phyloP scores from a whole-genome alignment of 2,797 vertebrate species.

The Anniella stebbinsi region DNA sequence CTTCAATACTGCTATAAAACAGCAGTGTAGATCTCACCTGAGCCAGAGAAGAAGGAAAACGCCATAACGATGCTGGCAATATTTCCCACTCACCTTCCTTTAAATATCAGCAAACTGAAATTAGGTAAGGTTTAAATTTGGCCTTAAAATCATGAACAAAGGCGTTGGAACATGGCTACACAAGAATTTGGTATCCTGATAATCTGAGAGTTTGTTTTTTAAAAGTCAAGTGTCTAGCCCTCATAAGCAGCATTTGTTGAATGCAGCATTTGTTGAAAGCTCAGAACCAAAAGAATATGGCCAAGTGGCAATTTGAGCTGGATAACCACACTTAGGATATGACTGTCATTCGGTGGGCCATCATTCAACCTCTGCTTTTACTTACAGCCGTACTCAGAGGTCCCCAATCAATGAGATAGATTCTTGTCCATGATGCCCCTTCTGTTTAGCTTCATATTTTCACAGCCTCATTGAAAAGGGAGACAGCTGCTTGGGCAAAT shows the following conservation, averaged over 20 bases:
- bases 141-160: background rate
- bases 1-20: too few relatives aligned
- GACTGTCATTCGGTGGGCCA: background rate
- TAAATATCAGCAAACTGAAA: background rate
- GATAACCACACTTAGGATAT: background rate
- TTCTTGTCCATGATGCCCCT: background rate
- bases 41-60: background rate
- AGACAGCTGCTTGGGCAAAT: background rate
- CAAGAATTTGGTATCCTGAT: background rate
- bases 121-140: background rate
- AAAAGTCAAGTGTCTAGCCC: background rate
- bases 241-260: background rate
- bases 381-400: background rate
- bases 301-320: background rate
- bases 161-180: background rate
- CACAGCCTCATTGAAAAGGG: background rate
- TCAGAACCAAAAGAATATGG: background rate
- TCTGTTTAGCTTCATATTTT: slow-evolving; percentile 8
- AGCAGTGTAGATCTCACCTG: too few relatives aligned
- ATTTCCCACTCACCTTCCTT: background rate
- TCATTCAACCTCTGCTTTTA: background rate
- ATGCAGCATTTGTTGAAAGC: background rate
- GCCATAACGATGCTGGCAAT: background rate
- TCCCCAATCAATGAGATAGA: background rate
- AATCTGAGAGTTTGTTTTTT: background rate